Evolutionary conservation across 2,113 vertebrate genomes (phyloP).

Genomic region (Erinaceus europaeus): DNA sequence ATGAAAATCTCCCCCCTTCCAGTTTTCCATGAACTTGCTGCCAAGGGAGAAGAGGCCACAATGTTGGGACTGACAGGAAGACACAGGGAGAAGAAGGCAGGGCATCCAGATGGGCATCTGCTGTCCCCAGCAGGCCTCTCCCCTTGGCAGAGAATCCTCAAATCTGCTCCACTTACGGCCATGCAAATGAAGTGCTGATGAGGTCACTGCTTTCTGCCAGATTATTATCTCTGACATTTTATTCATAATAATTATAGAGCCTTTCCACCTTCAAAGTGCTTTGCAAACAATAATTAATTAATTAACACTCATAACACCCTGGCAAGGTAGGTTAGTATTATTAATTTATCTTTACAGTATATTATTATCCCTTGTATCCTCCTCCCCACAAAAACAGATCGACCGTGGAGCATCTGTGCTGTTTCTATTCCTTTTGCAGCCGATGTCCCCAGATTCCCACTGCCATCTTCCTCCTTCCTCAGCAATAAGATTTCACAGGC

Average conservation of each 20-base stretch:
- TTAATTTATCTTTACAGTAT: conserved; percentile 71
- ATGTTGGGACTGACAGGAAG: background rate
- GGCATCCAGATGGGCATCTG: background rate
- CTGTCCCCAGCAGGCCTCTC: conserved; percentile 7
- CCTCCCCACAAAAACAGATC: background rate
- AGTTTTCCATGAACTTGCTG: background rate
- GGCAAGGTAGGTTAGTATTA: conserved; percentile 70
- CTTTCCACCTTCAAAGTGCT: conserved; percentile 78
- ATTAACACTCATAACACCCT: conserved; percentile 75
- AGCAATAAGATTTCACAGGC: background rate
- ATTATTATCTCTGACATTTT: conserved; percentile 77
- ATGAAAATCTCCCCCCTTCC: background rate
- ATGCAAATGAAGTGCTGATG: conserved; percentile 69
- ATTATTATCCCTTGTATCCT: conserved; percentile 54
- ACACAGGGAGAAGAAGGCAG: background rate
- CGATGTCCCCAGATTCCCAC: background rate
- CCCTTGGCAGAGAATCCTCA: conserved; percentile 31
- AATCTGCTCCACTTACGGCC: conserved; percentile 26
- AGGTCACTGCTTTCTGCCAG: conserved; percentile 67
- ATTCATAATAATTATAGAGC: conserved; percentile 76
- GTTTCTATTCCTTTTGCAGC: background rate
- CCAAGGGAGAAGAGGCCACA: background rate
- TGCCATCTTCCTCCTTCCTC: background rate
- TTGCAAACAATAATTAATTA: conserved; percentile 80
- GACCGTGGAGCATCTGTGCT: background rate